Evolutionary conservation across 64 coral and sea anemone genomes (phyloP), one percentile per base, ranked within the genome.

Genomic region (Actinia equina): DNA sequence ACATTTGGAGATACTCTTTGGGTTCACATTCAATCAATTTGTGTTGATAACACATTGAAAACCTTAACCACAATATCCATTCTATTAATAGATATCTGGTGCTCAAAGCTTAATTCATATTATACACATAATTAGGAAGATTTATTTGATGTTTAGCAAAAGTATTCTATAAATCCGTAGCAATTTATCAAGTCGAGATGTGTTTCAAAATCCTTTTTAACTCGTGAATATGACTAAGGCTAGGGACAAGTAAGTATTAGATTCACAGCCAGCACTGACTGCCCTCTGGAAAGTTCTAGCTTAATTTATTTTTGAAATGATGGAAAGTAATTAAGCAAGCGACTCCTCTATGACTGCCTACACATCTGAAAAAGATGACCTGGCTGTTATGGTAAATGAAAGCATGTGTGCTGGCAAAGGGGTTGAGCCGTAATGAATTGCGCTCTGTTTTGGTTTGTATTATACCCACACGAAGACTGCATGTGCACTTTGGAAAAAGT

Each of bases 361-460:
- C 20, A 30, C 69, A 74, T 74, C 69, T 74, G 69, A 74, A 30
- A 74, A 74, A 74, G 23, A 74, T 74, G 27, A 74, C 69, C 69
- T 30, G 25, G 12, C 69, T 41, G 69, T 74, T 74, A 74, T 74
- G 4, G 2, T 74, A 74, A 74, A 74, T 74, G 23, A 74, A 74
- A 74, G 69, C 69, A 74, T 74, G 69, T 74, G 69, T 74, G n/a
- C 26, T 13, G 13, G 11, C 55, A 57, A 71, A 71, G 23, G 25
- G 42, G 23, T 69, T 25, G 19, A 69, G 17, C 5, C 63, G 23
- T 74, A 30, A 74, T 74, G 26, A 74, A 14, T 74, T 15, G 8
- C 26, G 41, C 27, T 7, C 62, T 22, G n/a, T n/a, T 6, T 17
- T n/a, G 20, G 19, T 23, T 65, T 65, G 5, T 20, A 49, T 8